These are phyloP conservation scores for Caloenas nicobarica DNA, from an alignment of 2,113 vertebrate species.

Conservation along the genomic window DNA sequence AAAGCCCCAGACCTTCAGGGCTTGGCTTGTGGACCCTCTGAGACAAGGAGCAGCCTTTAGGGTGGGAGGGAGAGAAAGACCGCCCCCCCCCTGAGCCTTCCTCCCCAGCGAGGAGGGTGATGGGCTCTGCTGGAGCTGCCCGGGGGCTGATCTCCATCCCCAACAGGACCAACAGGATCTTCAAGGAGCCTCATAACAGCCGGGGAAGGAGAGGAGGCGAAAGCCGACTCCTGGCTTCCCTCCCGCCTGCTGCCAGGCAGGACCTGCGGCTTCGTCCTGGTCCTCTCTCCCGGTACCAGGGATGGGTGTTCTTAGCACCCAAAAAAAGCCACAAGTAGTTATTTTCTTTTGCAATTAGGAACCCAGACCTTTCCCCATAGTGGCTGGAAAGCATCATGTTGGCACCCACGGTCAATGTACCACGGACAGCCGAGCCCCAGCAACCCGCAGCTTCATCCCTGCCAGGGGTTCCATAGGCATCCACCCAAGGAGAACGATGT, in stretches of 20 bases:
- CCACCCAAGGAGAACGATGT: not conserved
- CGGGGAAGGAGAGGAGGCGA: not conserved
- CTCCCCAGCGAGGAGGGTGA: not conserved
- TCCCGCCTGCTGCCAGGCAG: not conserved
- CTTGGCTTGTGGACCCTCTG: fast-evolving
- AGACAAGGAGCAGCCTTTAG: not conserved
- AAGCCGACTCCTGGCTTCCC: not conserved
- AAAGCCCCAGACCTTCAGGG: too few relatives aligned
- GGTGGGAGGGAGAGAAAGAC: not conserved
- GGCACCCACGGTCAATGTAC: not conserved
- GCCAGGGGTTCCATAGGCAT: not conserved
- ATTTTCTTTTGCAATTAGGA: not conserved
- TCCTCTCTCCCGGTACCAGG: fast-evolving
- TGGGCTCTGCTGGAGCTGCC: not conserved
- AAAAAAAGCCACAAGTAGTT: not conserved
- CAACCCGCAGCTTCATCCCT: not conserved
- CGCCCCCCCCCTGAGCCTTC: not conserved
- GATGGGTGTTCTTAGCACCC: not conserved
- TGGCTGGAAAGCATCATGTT: not conserved
- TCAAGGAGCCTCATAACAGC: not conserved
- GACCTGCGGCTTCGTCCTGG: not conserved
- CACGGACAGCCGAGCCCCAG: not conserved
- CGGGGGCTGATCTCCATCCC: not conserved
- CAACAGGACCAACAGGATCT: slow-evolving; percentile 7
- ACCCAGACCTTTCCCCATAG: not conserved